Evolutionary conservation across 2,797 vertebrate genomes (phyloP), one percentile per base, ranked within the genome.

Genomic region (Cephalopachus bancanus): DNA sequence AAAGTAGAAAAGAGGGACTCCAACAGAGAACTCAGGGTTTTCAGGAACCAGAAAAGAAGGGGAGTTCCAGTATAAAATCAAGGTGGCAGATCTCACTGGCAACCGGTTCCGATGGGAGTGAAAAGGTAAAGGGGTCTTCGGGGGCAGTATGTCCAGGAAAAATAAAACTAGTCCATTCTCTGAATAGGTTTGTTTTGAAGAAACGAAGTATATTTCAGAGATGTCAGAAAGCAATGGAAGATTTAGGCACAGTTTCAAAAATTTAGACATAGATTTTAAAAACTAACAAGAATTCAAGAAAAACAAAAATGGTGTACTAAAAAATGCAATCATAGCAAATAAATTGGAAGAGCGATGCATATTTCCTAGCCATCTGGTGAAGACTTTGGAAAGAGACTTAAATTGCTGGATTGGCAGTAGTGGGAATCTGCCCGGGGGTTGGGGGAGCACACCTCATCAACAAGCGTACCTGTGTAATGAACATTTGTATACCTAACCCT

Each of bases 271-370:
- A 83, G n/a, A 65, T 83, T 92, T 84, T 69, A 44, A 33, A 76
- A 90, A 87, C 14, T 53, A 78, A 72, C 33, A 92, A 60, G 79
- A 93, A 51, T n/a, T 69, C 28, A 91, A 87, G 30, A n/a, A 53
- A 91, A 87, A 79, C 59, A 80, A 78, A 87, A 83, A 85, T 37
- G 10, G 12, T 60, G 60, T 55, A 69, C n/a, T 17, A 51, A 51
- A 72, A 86, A 80, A 83, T 79, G 24, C 2, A 69, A 76, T 79
- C 9, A 67, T 44, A 91, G 59, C 14, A 79, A 92, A 71, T 67
- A 71, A 88, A 5, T 17, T 80, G 65, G 55, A 89, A 89, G 30
- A 84, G 11, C 28, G 88, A 51, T 22, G 51, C 83, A 15, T 55
- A 30, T 91, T 81, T 84, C 44, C 67, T 8, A 51, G 15, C 51